Conservation (phyloP, 2,797 vertebrate genomes). For the Philypnodon macrostomus region DNA sequence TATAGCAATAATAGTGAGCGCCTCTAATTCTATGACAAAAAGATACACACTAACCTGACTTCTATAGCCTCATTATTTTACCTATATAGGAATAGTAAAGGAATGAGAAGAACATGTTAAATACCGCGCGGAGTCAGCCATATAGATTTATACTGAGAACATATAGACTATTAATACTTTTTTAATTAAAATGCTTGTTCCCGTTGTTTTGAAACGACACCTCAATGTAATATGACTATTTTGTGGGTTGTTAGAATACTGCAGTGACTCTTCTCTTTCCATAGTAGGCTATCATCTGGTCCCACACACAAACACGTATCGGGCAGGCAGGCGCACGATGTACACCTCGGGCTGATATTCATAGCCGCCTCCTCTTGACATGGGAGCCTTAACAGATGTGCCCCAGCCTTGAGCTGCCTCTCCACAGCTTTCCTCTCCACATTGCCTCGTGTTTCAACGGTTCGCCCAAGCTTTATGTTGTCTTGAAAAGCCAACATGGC, state of each 20-base stretch:
- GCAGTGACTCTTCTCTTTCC: conserved; percentile 14
- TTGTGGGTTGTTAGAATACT: not conserved
- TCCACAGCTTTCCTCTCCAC: conserved; percentile 20
- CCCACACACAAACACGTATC: conserved; percentile 21
- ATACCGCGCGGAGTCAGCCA: too few relatives aligned
- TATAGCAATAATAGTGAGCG: too few relatives aligned
- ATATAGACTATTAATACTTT: too few relatives aligned
- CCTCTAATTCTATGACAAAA: too few relatives aligned
- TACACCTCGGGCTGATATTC: conserved; percentile 75
- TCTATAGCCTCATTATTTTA: too few relatives aligned
- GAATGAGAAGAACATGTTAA: too few relatives aligned
- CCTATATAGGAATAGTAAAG: too few relatives aligned
- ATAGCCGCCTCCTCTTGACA: conserved; percentile 73
- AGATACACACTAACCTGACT: too few relatives aligned
- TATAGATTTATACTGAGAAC: too few relatives aligned
- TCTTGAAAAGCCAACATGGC: not conserved
- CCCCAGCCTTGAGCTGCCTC: conserved; percentile 69
- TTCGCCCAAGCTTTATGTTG: conserved; percentile 40
- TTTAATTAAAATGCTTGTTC: not conserved
- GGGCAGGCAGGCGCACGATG: conserved; percentile 52
- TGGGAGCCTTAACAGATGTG: conserved; percentile 78
- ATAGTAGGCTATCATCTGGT: not conserved
- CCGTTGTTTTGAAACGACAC: conserved; percentile 39
- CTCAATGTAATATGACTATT: not conserved
- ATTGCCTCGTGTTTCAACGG: conserved; percentile 40